Conservation (phyloP, 2,888 invertebrate genomes). For the Germaria angustata region DNA sequence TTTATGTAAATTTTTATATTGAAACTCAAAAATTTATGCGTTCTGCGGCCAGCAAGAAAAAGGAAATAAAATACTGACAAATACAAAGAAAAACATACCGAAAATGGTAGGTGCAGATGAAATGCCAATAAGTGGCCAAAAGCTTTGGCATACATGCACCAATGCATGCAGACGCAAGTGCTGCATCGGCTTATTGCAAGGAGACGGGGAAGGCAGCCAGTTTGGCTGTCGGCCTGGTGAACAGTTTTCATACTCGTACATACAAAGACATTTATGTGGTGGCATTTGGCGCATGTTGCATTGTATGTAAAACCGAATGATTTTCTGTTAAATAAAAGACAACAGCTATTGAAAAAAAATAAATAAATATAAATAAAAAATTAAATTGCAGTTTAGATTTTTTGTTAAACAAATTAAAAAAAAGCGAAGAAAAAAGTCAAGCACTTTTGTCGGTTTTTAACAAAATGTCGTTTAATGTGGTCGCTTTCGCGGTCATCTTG, state of each 20-base stretch:
- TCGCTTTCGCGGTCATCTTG: slow-evolving; percentile 48
- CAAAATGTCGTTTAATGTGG: slow-evolving; percentile 66
- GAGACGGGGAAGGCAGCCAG: not conserved
- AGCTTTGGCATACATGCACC: not conserved
- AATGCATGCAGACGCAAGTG: slow-evolving; percentile 12
- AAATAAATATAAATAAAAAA: slow-evolving; percentile 37
- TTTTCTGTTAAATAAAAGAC: slow-evolving; percentile 49
- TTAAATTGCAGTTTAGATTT: slow-evolving; percentile 51
- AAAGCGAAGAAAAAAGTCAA: not conserved
- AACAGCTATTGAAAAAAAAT: not conserved
- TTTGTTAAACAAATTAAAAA: slow-evolving; percentile 41
- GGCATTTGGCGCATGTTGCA: slow-evolving; percentile 65
- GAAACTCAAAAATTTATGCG: slow-evolving; percentile 69
- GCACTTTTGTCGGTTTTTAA: slow-evolving; percentile 59
- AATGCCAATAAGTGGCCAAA: slow-evolving; percentile 34
- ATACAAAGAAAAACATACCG: slow-evolving; percentile 23
- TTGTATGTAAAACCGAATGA: slow-evolving; percentile 63
- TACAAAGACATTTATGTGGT: slow-evolving; percentile 37
- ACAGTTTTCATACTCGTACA: not conserved
- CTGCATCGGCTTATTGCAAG: not conserved
- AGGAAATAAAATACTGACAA: slow-evolving; percentile 11
- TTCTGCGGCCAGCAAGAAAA: slow-evolving; percentile 22
- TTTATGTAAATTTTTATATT: slow-evolving; percentile 71
- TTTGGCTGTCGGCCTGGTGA: slow-evolving; percentile 8
- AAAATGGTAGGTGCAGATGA: slow-evolving; percentile 65